Evolutionary conservation across 2,888 invertebrate species (phyloP), one percentile per base, ranked within the genome.

Genomic region (Dendrolimus pini): DNA sequence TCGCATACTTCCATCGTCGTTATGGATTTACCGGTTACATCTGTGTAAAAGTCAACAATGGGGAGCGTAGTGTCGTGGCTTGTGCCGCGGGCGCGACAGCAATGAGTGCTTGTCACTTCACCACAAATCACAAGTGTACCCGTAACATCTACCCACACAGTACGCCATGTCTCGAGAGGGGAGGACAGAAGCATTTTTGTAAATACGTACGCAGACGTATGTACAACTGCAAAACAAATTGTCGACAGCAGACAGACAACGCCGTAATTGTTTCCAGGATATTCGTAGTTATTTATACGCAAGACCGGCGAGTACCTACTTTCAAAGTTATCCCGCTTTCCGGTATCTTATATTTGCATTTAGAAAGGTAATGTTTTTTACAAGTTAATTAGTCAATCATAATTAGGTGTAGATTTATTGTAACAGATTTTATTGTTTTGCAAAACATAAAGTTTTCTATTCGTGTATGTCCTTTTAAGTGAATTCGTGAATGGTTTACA

Each of bases 31-130:
- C 30, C 30, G 30, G 30, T 30, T 60, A 54, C 59, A 53, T 63
- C 62, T 58, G 60, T 59, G 59, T 60, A 60, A 58, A 60, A 73
- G 73, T 72, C 68, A 72, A 78, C 78, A 78, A 78, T 78, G 65
- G 75, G 70, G 70, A 66, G 68, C 65, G 68, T 65, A 69, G 70
- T 75, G 78, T 74, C 66, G 65, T 68, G 72, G 63, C 69, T 69
- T 67, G 68, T 66, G 75, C 70, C 68, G 65, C 69, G 62, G 71
- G 69, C 61, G 62, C 64, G 65, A 76, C 77, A 72, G 65, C 76
- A 73, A 75, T 74, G 80, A 80, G 80, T 73, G 72, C 76, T 74
- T 75, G 80, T 80, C 80, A 79, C 80, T 83, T 75, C 71, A 59
- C 73, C 75, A 73, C 79, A 79, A 77, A 83, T 82, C 78, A 80